phyloP scores from a whole-genome alignment of 1,140 invertebrate species.

The Lamellibrachia luymesi region DNA sequence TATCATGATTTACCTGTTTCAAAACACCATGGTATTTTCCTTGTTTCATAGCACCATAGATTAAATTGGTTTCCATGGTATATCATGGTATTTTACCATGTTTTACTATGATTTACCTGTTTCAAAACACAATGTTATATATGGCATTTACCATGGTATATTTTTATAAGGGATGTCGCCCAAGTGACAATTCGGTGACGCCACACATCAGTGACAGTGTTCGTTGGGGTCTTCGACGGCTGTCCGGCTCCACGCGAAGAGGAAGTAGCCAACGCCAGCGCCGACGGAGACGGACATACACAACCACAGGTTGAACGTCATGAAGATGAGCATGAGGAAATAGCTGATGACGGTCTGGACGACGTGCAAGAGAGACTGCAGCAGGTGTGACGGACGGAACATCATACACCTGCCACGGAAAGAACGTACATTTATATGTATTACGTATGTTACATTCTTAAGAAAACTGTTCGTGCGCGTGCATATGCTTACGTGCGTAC shows the following conservation, averaged over 20 bases:
- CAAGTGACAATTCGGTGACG: background rate
- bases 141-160: no score
- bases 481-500: background rate
- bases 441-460: no score
- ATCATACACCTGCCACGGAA: background rate
- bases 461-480: background rate
- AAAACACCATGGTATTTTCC: no score
- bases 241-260: conserved; percentile 90
- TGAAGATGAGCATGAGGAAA: conserved; percentile 95
- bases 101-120: no score
- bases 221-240: conserved; percentile 89
- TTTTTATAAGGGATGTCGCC: background rate
- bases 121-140: no score
- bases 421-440: background rate
- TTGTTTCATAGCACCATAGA: no score
- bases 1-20: no score
- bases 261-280: conserved; percentile 84
- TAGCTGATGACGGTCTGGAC: conserved; percentile 88
- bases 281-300: conserved; percentile 87
- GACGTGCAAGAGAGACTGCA: conserved; percentile 86
- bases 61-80: no score
- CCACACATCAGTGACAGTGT: conserved; percentile 77
- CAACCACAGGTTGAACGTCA: conserved; percentile 97
- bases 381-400: conserved; percentile 62
- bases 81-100: no score